phyloP scores from a whole-genome alignment of 1,140 invertebrate genomes.

The Bacillus rossius region DNA sequence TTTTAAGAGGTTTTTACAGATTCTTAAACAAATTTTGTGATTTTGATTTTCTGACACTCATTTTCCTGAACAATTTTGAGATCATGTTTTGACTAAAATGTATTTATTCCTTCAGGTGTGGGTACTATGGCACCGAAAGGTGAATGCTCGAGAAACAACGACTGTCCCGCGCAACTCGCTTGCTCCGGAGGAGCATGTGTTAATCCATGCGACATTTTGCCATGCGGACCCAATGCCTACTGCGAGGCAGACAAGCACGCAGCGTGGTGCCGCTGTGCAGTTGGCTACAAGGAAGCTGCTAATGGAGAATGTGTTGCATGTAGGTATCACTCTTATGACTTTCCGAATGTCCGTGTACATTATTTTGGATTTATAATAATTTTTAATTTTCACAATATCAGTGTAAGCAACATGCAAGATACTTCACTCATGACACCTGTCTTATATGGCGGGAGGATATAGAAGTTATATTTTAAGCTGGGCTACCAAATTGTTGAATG shows the following conservation, averaged over 20 bases:
- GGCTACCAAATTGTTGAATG: too few relatives aligned
- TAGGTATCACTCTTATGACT: constrained; percentile 39
- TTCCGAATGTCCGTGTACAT: too few relatives aligned
- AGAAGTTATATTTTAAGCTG: too few relatives aligned
- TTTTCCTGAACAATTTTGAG: too few relatives aligned
- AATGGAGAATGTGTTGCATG: constrained; percentile 74
- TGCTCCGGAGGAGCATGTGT: constrained; percentile 71
- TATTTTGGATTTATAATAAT: not conserved
- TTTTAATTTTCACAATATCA: not conserved
- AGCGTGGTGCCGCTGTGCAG: constrained; percentile 78
- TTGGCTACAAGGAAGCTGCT: constrained; percentile 69
- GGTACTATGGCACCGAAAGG: constrained; percentile 19
- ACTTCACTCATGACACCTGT: too few relatives aligned
- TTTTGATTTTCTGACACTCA: too few relatives aligned
- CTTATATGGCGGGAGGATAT: too few relatives aligned
- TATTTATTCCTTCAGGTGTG: constrained; percentile 17
- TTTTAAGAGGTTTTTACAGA: too few relatives aligned
- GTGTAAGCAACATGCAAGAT: not conserved
- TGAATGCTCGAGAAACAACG: constrained; percentile 62
- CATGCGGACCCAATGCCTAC: constrained; percentile 77
- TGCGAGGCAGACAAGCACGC: constrained; percentile 85
- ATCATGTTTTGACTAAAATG: too few relatives aligned
- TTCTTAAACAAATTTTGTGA: too few relatives aligned
- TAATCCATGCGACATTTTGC: constrained; percentile 69
- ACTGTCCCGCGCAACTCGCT: constrained; percentile 73